Base-by-base conservation (phyloP, 2,113 vertebrate genomes). In the Emberiza fucata region DNA sequence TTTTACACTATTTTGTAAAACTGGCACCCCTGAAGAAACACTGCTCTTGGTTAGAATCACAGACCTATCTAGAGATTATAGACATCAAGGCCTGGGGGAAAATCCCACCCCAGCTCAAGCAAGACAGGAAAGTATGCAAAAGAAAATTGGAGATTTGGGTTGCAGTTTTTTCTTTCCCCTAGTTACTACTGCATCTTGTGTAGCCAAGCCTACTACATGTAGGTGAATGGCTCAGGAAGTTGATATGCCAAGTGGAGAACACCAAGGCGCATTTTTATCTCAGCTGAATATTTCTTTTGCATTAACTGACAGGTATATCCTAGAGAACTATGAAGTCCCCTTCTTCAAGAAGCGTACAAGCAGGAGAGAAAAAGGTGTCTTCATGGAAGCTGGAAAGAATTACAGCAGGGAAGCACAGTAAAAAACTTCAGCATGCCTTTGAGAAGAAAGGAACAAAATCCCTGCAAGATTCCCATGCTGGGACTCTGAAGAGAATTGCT, bases 121-220 rank as follows among this genome's bases (percentile, higher is more conserved):
- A 47, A 29, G 29, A 81, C 2, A 87, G 20, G 40, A 48, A 68
- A 51, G 6, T 4, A 31, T 4, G 19, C 4, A 20, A 33, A 75
- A 63, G 20, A 61, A 53, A 37, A 12, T 3, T 8, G 2, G 7
- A 56, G 12, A 35, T 47, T 72, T 57, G 12, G 4, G 5, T 3
- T 48, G 11, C 31, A 54, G 24, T 14, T 57, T 88, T 45, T 50
- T 56, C 24, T 65, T 13, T 44, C 4, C 11, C 14, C 23, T 35
- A 27, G 44, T 20, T 84, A 48, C 13, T 27, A 27, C 16, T 31
- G 33, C 44, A 76, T 17, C 33, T 54, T 0, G 0, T 23, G 19
- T 24, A 56, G n/a, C 23, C 44, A 83, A 70, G 61, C 5, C 57
- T 72, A 56, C 24, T 35, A 29, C 4, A 8, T 2, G 9, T 6